These are phyloP conservation scores for Ectemnius lituratus DNA, from an alignment of 2,888 invertebrate species.

Conservation along the genomic window DNA sequence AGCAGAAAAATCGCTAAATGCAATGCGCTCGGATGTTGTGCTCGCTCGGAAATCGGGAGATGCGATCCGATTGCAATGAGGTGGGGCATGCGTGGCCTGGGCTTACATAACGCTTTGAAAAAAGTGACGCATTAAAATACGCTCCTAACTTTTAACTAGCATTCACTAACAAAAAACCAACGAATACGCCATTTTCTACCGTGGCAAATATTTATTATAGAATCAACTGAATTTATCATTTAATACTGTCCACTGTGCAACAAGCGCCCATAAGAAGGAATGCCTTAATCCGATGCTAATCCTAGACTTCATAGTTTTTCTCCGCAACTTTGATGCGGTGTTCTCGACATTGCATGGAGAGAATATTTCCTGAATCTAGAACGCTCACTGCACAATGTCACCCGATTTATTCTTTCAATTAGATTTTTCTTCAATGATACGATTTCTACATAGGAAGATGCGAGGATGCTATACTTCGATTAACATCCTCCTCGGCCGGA, in stretches of 20 bases:
- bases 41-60: too few relatives aligned
- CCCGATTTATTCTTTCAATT: too few relatives aligned
- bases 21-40: not conserved
- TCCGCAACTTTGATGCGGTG: not conserved
- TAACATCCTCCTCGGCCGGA: too few relatives aligned
- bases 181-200: not conserved
- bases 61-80: not conserved
- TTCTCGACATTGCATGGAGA: not conserved
- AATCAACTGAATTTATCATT: slow-evolving; percentile 15
- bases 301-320: not conserved
- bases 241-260: slow-evolving; percentile 18
- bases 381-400: too few relatives aligned
- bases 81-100: not conserved
- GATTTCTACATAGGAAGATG: too few relatives aligned
- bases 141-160: not conserved
- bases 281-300: not conserved
- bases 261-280: not conserved
- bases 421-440: too few relatives aligned
- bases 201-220: not conserved
- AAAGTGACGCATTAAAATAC: slow-evolving; percentile 8
- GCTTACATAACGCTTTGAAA: slow-evolving; percentile 20
- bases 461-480: too few relatives aligned
- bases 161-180: too few relatives aligned
- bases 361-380: not conserved
- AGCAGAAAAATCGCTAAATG: slow-evolving; percentile 18